phyloP scores from a whole-genome alignment of 2,888 invertebrate species.

The Ornithoptera alexandrae region DNA sequence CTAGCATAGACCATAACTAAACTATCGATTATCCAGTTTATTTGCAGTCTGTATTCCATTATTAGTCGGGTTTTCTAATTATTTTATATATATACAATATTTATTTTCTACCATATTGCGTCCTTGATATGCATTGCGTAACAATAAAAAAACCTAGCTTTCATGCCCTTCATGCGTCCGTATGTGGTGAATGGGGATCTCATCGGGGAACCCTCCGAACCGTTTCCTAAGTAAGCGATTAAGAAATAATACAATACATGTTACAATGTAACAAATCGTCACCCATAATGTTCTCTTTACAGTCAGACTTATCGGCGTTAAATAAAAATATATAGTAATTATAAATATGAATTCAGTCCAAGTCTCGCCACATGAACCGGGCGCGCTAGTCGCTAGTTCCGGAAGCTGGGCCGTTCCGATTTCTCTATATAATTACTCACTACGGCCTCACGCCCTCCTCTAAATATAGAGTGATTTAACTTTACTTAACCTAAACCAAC shows the following conservation, averaged over 20 bases:
- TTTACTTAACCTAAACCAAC: slow-evolving; percentile 40
- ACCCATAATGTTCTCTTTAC: slow-evolving; percentile 67
- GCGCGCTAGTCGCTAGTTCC: slow-evolving; percentile 36
- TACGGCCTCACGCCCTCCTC: slow-evolving; percentile 32
- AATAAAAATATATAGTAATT: slow-evolving; percentile 74
- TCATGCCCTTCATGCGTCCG: slow-evolving; percentile 68
- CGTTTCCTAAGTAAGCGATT: slow-evolving; percentile 70
- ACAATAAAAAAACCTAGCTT: slow-evolving; percentile 79
- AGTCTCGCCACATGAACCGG: slow-evolving; percentile 41
- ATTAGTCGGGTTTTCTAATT: slow-evolving; percentile 68
- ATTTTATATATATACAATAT: slow-evolving; percentile 78
- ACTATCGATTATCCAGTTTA: slow-evolving; percentile 73
- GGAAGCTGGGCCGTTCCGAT: slow-evolving; percentile 36
- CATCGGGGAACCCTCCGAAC: slow-evolving; percentile 49
- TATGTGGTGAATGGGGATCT: slow-evolving; percentile 48
- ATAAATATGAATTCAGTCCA: slow-evolving; percentile 73
- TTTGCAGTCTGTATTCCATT: slow-evolving; percentile 74
- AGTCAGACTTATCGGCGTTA: slow-evolving; percentile 77
- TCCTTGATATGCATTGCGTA: slow-evolving; percentile 80
- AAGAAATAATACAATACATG: slow-evolving; percentile 70
- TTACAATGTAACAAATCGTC: slow-evolving; percentile 69
- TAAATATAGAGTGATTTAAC: slow-evolving; percentile 38
- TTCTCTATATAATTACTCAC: slow-evolving; percentile 36
- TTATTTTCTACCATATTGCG: slow-evolving; percentile 81
- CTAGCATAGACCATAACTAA: slow-evolving; percentile 76